Conservation (phyloP, 2,797 vertebrate species). For the Aphelocoma californica region DNA sequence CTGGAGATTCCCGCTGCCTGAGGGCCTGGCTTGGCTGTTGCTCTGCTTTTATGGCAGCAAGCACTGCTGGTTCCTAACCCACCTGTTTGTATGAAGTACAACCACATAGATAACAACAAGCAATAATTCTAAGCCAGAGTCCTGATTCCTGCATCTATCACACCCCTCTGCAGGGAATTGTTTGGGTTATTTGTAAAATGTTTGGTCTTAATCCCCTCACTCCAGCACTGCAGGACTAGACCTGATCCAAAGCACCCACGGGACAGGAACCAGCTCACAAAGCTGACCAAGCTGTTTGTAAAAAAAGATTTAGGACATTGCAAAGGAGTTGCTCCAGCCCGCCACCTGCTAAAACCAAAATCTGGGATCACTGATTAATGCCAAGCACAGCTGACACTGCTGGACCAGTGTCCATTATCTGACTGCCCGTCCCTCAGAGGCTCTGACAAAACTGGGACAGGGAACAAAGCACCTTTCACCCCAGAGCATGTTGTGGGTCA, state of each 20-base stretch:
- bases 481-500: conserved; percentile 18
- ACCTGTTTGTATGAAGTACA: not conserved
- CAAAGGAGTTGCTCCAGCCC: not conserved
- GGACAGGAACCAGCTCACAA: not conserved
- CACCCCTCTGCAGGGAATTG: not conserved
- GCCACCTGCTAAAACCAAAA: not conserved
- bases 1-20: not conserved
- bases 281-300: not conserved
- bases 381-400: not conserved
- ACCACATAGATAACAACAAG: not conserved
- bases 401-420: not conserved
- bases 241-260: not conserved
- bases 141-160: not conserved
- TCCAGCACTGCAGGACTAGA: not conserved
- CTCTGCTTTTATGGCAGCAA: not conserved
- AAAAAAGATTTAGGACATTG: not conserved
- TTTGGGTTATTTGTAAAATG: rapidly evolving
- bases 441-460: conserved; percentile 20
- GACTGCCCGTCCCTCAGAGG: not conserved
- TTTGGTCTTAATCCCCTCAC: not conserved
- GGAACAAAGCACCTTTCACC: conserved; percentile 53
- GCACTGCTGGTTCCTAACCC: not conserved
- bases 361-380: not conserved
- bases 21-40: not conserved
- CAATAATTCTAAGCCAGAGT: not conserved